Percentiles rank a stretch among this genome's conserved stretches.
Evolutionary conservation across 2,113 vertebrate genomes (phyloP).

Genomic region (Pteronura brasiliensis): DNA sequence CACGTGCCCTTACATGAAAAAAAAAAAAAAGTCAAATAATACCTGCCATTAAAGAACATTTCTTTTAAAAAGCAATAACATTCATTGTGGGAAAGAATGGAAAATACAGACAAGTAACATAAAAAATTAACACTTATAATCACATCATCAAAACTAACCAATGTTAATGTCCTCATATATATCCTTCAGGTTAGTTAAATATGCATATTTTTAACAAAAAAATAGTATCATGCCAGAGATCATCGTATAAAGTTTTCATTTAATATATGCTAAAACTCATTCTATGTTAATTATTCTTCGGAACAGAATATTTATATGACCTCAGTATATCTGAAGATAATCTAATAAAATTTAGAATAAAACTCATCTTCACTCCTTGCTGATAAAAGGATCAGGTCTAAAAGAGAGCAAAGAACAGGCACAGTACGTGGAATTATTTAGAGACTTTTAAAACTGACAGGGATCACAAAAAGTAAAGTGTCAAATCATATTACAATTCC

Average conservation of each 20-base stretch:
- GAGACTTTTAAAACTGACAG: not conserved
- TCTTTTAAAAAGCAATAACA: not conserved
- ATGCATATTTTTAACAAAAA: not conserved
- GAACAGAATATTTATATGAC: not conserved
- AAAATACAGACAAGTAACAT: not conserved
- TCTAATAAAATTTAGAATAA: conserved; percentile 1
- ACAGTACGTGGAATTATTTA: not conserved
- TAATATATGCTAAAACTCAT: not conserved
- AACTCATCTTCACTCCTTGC: not conserved
- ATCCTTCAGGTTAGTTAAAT: not conserved
- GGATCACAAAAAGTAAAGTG: fast-evolving
- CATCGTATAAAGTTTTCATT: not conserved
- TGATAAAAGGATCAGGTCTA: not conserved
- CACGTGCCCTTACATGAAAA: not conserved
- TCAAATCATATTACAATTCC: not conserved
- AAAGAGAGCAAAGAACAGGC: not conserved
- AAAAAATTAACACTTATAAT: not conserved
- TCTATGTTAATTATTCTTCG: not conserved
- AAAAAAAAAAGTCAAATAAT: not conserved
- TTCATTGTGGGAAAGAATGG: not conserved
- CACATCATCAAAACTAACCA: not conserved
- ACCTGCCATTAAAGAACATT: not conserved
- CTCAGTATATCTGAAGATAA: not conserved
- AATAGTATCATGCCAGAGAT: not conserved
- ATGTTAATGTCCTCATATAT: not conserved